Conservation (phyloP, 2,113 vertebrate genomes). For the Noturus placidus region DNA sequence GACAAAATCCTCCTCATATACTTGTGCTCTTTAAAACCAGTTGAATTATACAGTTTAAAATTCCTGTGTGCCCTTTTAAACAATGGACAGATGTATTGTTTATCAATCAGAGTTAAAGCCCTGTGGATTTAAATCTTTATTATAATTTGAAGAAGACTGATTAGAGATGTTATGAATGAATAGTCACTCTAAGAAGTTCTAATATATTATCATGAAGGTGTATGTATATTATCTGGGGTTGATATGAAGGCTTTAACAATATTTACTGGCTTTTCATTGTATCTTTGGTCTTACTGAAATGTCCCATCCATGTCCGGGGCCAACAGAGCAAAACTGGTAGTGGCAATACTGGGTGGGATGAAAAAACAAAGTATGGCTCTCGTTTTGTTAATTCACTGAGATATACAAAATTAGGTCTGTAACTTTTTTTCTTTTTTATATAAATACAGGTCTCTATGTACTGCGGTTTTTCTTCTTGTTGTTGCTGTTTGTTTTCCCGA, state of each 20-base stretch:
- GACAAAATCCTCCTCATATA: conserved; percentile 44
- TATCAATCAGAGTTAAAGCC: neutral
- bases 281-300: neutral
- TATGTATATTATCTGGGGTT: neutral
- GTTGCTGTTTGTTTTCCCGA: no score
- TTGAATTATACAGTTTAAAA: neutral
- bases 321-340: neutral
- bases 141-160: neutral
- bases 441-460: no score
- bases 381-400: no score
- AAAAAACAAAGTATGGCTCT: no score
- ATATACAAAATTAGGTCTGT: no score
- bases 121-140: neutral
- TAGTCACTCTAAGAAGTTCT: neutral
- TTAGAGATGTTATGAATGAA: neutral
- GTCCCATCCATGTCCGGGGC: neutral
- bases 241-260: neutral
- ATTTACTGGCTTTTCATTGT: neutral
- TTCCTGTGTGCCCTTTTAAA: neutral
- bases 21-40: neutral
- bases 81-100: neutral
- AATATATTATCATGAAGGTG: neutral
- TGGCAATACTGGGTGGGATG: neutral
- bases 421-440: no score
- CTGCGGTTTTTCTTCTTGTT: no score